Percentiles rank a stretch among this genome's conserved stretches.
Evolutionary conservation across 2,113 vertebrate genomes (phyloP).

Genomic region (Forbesichthys papilliferus): DNA sequence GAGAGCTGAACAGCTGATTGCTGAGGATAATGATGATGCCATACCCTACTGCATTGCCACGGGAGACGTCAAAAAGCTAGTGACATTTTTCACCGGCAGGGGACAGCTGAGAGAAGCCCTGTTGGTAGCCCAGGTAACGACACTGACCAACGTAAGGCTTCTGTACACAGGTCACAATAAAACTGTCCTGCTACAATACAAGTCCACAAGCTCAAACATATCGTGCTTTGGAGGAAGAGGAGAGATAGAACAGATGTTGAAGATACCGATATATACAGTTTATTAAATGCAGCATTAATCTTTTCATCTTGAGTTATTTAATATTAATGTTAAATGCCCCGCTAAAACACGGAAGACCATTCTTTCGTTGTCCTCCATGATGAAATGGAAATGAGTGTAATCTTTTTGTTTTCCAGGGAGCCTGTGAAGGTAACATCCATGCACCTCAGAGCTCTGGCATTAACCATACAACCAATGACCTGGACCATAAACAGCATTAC

Average conservation of each 20-base stretch:
- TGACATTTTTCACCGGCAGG: conserved; percentile 88
- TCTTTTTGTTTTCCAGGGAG: conserved; percentile 76
- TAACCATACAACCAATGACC: conserved; percentile 68
- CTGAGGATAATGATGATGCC: conserved; percentile 91
- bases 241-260: too few relatives aligned
- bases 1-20: conserved; percentile 94
- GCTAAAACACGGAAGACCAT: background rate
- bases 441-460: conserved; percentile 63
- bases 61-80: conserved; percentile 89
- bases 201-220: too few relatives aligned
- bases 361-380: background rate
- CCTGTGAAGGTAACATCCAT: conserved; percentile 92
- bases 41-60: conserved; percentile 93
- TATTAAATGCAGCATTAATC: background rate
- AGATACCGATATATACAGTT: too few relatives aligned
- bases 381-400: background rate
- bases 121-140: conserved; percentile 90
- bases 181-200: background rate
- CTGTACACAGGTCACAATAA: background rate
- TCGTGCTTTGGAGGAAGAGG: too few relatives aligned
- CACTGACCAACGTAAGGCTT: background rate
- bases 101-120: conserved; percentile 93
- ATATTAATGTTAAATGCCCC: too few relatives aligned
- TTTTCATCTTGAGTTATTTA: too few relatives aligned
- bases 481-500: conserved; percentile 80